phyloP scores from a whole-genome alignment of 2,797 vertebrate species.

The Pristis pectinata region DNA sequence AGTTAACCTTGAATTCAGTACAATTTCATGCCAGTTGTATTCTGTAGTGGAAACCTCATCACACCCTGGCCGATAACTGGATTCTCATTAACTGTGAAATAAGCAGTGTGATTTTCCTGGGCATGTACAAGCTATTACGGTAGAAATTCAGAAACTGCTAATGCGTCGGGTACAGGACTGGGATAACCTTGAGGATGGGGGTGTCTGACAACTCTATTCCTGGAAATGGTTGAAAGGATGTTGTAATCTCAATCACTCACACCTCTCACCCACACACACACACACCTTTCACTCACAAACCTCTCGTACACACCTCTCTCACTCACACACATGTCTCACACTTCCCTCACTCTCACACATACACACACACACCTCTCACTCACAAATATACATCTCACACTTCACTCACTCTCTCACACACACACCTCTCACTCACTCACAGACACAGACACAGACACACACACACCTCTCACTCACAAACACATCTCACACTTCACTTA shows the following conservation, averaged over 20 bases:
- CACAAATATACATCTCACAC: too few species aligned
- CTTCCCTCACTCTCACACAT: too few species aligned
- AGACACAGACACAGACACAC: too few species aligned
- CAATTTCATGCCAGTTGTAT: conserved; percentile 29
- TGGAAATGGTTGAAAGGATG: background rate
- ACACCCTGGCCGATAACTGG: background rate
- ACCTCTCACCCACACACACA: too few species aligned
- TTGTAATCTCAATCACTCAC: background rate
- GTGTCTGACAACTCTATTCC: background rate
- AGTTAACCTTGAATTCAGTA: conserved; percentile 38
- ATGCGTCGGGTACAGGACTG: background rate
- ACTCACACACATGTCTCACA: too few species aligned
- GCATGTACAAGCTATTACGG: background rate
- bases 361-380: too few species aligned
- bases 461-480: too few species aligned
- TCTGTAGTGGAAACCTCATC: background rate
- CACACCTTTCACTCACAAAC: too few species aligned
- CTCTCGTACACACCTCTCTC: too few species aligned
- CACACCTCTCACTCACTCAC: too few species aligned
- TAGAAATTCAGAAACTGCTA: background rate
- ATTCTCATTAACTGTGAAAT: conserved; percentile 20
- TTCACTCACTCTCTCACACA: too few species aligned
- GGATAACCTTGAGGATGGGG: background rate
- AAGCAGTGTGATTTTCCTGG: background rate
- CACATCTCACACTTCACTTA: too few species aligned